Conservation (phyloP, 1,140 invertebrate genomes). For the Zelostemma sp. region DNA sequence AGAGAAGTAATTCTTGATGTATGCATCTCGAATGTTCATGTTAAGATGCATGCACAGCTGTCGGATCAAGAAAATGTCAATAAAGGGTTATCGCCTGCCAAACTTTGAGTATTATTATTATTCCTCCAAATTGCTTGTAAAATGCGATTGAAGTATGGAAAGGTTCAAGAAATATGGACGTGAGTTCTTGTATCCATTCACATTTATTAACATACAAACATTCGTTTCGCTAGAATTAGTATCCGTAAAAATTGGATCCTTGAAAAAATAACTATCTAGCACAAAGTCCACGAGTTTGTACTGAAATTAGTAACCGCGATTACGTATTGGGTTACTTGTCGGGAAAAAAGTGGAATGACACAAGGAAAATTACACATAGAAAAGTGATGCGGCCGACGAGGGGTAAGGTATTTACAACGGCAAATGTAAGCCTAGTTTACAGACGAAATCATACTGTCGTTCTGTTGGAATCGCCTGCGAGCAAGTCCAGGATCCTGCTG, state of each 20-base stretch:
- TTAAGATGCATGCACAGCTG: constrained; percentile 66
- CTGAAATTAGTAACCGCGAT: too few relatives aligned
- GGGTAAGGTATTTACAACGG: constrained; percentile 57
- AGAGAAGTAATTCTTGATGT: constrained; percentile 60
- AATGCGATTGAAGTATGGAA: too few relatives aligned
- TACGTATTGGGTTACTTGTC: too few relatives aligned
- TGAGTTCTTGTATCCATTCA: too few relatives aligned
- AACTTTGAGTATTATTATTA: constrained; percentile 12
- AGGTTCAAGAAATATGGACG: too few relatives aligned
- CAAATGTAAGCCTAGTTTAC: constrained; percentile 42
- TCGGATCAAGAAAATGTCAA: constrained; percentile 64
- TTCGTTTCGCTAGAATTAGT: too few relatives aligned
- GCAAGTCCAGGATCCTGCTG: constrained; percentile 72
- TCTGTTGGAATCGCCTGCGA: constrained; percentile 75
- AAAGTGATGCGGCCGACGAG: background rate
- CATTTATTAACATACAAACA: too few relatives aligned
- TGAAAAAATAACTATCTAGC: background rate
- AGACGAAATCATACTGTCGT: constrained; percentile 73
- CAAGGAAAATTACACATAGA: too few relatives aligned
- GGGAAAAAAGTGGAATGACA: too few relatives aligned
- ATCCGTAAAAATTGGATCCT: too few relatives aligned
- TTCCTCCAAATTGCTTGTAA: background rate
- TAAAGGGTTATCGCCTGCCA: constrained; percentile 53
- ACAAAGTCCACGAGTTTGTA: too few relatives aligned
- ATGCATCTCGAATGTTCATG: constrained; percentile 68